phyloP scores from a whole-genome alignment of 1,140 invertebrate genomes.

The Cheumatopsyche charites region DNA sequence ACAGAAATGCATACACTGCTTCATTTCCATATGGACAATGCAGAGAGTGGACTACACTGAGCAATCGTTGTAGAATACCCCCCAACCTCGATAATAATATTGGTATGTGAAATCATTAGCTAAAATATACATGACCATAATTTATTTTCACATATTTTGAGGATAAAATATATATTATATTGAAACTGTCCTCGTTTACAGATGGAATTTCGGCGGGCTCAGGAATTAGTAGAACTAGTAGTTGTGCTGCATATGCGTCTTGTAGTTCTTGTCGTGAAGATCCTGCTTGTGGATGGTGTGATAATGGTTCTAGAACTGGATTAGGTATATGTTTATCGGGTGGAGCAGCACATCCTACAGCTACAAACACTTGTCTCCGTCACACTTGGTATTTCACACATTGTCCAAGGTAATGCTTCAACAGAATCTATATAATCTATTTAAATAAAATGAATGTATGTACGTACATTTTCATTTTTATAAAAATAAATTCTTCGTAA shows the following conservation, averaged over 20 bases:
- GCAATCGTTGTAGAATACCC: slow-evolving; percentile 65
- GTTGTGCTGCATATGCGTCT: slow-evolving; percentile 73
- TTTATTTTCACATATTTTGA: neutral
- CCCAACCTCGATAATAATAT: slow-evolving; percentile 46
- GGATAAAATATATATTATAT: too few relatives aligned
- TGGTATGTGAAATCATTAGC: slow-evolving; percentile 17
- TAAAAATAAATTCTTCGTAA: too few relatives aligned
- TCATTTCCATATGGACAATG: slow-evolving; percentile 98
- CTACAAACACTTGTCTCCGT: slow-evolving; percentile 60
- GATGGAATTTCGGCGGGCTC: too few relatives aligned
- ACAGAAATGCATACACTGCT: slow-evolving; percentile 94
- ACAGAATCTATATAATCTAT: too few relatives aligned
- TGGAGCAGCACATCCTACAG: slow-evolving; percentile 59
- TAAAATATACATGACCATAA: neutral
- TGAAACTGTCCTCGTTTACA: too few relatives aligned
- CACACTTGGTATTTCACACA: slow-evolving; percentile 89
- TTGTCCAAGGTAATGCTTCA: slow-evolving; percentile 74
- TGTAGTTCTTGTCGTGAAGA: slow-evolving; percentile 87
- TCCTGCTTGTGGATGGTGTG: slow-evolving; percentile 97
- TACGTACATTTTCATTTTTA: too few relatives aligned
- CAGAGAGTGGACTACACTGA: slow-evolving; percentile 89
- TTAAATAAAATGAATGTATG: too few relatives aligned
- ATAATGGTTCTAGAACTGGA: slow-evolving; percentile 88
- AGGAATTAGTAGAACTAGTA: slow-evolving; percentile 46
- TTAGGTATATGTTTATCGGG: slow-evolving; percentile 79